Evolutionary conservation across 2,797 vertebrate genomes (phyloP).

Genomic region (Gila robusta): DNA sequence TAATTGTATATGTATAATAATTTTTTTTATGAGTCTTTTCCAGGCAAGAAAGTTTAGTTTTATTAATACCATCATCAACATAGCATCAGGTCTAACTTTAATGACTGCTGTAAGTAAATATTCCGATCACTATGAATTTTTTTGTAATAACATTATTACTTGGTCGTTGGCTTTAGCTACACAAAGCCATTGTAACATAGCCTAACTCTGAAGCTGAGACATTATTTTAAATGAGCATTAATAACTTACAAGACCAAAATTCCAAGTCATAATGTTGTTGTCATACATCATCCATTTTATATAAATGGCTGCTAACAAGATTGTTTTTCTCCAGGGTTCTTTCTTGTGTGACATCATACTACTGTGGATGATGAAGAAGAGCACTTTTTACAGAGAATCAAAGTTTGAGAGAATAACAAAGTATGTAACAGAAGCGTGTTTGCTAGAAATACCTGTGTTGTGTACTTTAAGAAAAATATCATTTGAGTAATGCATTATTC

Average conservation of each 20-base stretch:
- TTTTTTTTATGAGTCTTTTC: conserved; percentile 31
- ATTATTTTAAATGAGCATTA: not conserved
- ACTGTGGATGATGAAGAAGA: conserved; percentile 87
- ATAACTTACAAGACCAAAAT: not conserved
- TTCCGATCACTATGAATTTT: not conserved
- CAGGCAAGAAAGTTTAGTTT: conserved; percentile 93
- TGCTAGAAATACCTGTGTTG: not conserved
- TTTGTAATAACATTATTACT: not conserved
- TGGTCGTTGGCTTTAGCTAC: not conserved
- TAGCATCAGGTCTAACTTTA: conserved; percentile 87
- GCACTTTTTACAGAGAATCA: conserved; percentile 83
- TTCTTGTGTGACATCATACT: conserved; percentile 92
- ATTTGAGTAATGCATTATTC: not conserved
- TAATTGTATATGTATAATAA: not conserved
- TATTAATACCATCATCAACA: conserved; percentile 88
- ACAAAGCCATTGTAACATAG: not conserved
- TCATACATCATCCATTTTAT: not conserved
- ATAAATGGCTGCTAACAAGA: not conserved
- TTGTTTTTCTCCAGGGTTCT: conserved; percentile 78
- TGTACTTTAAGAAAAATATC: not conserved
- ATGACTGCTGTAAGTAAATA: conserved; percentile 87
- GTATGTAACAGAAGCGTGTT: conserved; percentile 27
- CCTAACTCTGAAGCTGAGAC: not conserved
- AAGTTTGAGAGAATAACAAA: conserved; percentile 82
- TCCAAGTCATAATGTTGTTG: not conserved